A percentile compares a stretch with the other conserved stretches of the same genome.
Conservation (phyloP, 2,113 vertebrate genomes). For the Paramormyrops kingsleyae region DNA sequence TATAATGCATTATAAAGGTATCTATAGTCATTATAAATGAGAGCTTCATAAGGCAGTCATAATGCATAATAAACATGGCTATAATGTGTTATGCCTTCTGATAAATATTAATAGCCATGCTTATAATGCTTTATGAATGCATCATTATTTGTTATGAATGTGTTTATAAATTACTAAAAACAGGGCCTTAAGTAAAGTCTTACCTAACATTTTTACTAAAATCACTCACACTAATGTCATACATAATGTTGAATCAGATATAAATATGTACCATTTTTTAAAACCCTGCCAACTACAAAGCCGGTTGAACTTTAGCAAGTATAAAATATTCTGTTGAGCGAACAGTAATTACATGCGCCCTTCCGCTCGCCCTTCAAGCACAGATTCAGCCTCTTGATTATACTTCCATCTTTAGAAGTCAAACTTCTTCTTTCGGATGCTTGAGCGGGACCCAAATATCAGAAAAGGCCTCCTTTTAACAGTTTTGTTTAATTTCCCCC, state of each 20-base stretch:
- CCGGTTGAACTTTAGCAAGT: not conserved
- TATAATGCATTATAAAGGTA: no score
- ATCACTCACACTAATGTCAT: not conserved
- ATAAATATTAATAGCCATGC: no score
- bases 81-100: no score
- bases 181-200: no score
- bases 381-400: constrained; percentile 1
- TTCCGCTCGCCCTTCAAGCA: not conserved
- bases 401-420: not conserved
- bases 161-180: no score
- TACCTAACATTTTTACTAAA: not conserved
- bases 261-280: not conserved
- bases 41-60: no score
- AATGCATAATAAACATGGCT: no score
- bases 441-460: not conserved
- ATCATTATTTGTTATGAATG: no score
- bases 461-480: constrained; percentile 4
- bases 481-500: constrained; percentile 12
- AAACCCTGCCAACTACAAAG: not conserved
- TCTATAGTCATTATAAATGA: no score
- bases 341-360: not conserved
- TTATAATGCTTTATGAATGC: no score
- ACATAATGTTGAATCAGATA: not conserved
- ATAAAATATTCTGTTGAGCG: not conserved
- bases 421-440: not conserved